These are phyloP conservation scores for Megaptera novaeangliae DNA, from an alignment of 2,113 vertebrate genomes.

Conservation along the genomic window DNA sequence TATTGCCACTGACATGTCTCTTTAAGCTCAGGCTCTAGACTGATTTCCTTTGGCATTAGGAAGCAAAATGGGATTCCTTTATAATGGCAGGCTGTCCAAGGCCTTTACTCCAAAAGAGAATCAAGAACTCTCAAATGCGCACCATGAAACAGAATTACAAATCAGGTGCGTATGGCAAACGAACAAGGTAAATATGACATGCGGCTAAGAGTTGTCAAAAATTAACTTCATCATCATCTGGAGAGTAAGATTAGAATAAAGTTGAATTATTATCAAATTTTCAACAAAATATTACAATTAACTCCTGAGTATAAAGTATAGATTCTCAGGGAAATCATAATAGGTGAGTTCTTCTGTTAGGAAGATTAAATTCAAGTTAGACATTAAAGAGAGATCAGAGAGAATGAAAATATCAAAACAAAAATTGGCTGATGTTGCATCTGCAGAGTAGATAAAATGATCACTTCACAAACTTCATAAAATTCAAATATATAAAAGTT, in stretches of 20 bases:
- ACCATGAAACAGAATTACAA: conserved; percentile 41
- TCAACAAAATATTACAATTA: background rate
- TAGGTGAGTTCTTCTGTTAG: background rate
- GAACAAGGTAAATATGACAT: background rate
- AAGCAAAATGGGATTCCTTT: conserved; percentile 21
- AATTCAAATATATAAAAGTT: background rate
- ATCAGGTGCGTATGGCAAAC: background rate
- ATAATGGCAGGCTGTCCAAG: background rate
- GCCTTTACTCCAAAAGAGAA: background rate
- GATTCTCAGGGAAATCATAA: background rate
- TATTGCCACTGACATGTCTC: background rate
- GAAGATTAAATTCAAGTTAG: background rate
- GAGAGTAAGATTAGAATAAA: background rate
- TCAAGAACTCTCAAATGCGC: background rate
- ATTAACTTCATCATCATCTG: background rate
- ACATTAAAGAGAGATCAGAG: background rate
- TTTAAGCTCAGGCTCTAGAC: background rate
- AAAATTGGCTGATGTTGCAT: background rate
- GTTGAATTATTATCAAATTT: conserved; percentile 8
- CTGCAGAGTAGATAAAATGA: background rate
- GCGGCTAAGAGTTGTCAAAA: background rate
- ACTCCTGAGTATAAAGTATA: background rate
- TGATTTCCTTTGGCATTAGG: background rate
- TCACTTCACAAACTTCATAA: conserved; percentile 13
- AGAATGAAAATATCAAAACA: background rate